Evolutionary conservation across 2,888 invertebrate genomes (phyloP).

Genomic region (Timema cristinae): DNA sequence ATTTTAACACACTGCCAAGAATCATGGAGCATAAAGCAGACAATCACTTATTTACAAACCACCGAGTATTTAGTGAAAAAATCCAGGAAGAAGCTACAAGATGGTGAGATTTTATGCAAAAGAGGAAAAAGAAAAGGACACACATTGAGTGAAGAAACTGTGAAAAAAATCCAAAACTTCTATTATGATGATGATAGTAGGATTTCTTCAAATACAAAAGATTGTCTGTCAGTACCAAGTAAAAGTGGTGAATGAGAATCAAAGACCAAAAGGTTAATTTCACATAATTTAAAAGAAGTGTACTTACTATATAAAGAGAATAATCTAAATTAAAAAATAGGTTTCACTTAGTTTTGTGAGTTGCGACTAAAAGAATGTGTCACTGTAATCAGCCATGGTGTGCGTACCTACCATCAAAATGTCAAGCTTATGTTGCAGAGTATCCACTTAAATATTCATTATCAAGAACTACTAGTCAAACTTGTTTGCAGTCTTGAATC

Average conservation of each 20-base stretch:
- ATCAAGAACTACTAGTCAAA: slow-evolving; percentile 1
- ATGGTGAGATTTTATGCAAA: no score
- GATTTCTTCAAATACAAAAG: neutral
- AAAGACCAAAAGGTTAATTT: neutral
- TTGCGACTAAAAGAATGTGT: no score
- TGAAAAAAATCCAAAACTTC: neutral
- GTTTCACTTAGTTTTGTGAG: slow-evolving; percentile 9
- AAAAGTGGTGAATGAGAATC: neutral
- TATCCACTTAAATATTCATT: neutral
- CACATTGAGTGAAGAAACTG: no score
- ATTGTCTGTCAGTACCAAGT: slow-evolving; percentile 3
- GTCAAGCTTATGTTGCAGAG: no score
- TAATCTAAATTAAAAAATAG: neutral
- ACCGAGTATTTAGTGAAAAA: neutral
- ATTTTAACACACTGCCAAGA: neutral
- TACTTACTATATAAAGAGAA: neutral
- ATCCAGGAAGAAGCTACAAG: no score
- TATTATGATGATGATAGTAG: slow-evolving; percentile 3
- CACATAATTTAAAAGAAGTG: slow-evolving; percentile 11
- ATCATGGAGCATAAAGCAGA: slow-evolving; percentile 7
- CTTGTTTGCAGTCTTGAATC: no score
- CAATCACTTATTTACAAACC: neutral
- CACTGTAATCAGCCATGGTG: slow-evolving; percentile 7
- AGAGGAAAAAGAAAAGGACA: no score
- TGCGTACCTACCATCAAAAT: neutral